phyloP scores from a whole-genome alignment of 2,113 vertebrate genomes.

The Saccopteryx leptura region DNA sequence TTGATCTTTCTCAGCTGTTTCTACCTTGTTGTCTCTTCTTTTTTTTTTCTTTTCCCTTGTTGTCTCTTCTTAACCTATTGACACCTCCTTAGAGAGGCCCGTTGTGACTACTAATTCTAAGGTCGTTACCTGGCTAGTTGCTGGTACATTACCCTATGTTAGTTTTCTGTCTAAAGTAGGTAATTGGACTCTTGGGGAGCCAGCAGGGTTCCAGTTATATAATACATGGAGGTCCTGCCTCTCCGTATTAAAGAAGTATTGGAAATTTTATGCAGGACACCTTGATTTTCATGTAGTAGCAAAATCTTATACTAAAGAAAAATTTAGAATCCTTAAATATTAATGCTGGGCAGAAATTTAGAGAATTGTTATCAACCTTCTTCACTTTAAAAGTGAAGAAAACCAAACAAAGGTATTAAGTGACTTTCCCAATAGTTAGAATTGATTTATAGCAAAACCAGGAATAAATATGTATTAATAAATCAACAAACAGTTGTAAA shows the following conservation, averaged over 20 bases:
- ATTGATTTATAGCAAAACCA: slow-evolving; percentile 8
- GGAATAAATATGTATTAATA: neutral
- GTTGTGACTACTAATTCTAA: neutral
- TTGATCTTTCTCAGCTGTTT: neutral
- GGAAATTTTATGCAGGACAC: neutral
- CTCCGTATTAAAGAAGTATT: neutral
- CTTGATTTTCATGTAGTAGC: neutral
- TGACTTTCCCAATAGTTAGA: neutral
- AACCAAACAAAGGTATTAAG: neutral
- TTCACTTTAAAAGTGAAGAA: slow-evolving; percentile 54
- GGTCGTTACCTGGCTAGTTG: neutral
- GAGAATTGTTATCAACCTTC: neutral
- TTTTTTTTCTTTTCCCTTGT: too few relatives aligned
- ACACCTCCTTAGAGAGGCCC: neutral
- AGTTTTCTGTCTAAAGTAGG: neutral
- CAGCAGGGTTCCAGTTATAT: neutral
- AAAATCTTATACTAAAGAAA: slow-evolving; percentile 29
- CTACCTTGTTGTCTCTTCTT: neutral
- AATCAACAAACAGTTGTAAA: slow-evolving; percentile 14
- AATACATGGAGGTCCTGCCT: neutral
- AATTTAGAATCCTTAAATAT: slow-evolving; percentile 1
- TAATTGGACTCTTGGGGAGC: neutral
- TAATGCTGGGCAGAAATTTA: slow-evolving; percentile 12
- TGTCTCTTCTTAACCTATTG: neutral
- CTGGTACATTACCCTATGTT: neutral